Conservation (phyloP, 2,888 invertebrate species). For the Campaea margaritaria region DNA sequence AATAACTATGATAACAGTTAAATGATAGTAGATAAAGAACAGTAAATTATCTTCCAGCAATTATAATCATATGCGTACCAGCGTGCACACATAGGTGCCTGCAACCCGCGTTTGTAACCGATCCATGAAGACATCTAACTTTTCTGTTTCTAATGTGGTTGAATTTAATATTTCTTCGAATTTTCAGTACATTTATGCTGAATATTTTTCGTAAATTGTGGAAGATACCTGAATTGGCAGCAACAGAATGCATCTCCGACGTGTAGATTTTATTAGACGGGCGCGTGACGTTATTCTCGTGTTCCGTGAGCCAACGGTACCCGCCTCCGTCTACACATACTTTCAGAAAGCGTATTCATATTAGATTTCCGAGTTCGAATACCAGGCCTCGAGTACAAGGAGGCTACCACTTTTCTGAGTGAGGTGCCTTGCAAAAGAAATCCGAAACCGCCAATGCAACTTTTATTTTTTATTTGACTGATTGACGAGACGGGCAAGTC, state of each 20-base stretch:
- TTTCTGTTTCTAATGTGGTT: too few relatives aligned
- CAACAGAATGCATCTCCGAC: slow-evolving; percentile 36
- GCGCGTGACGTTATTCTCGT: slow-evolving; percentile 61
- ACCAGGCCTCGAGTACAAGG: slow-evolving; percentile 46
- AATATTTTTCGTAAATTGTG: slow-evolving; percentile 22
- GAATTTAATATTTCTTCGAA: too few relatives aligned
- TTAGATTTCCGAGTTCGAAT: slow-evolving; percentile 80
- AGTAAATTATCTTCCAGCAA: too few relatives aligned
- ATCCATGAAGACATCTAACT: too few relatives aligned
- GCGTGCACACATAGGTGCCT: too few relatives aligned
- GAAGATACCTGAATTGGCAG: slow-evolving; percentile 13
- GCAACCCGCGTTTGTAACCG: too few relatives aligned
- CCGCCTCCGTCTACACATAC: slow-evolving; percentile 65
- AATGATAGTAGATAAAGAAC: too few relatives aligned
- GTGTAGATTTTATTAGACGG: slow-evolving; percentile 62
- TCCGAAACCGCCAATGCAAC: too few relatives aligned
- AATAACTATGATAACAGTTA: too few relatives aligned
- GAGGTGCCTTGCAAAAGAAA: not conserved
- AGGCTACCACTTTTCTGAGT: slow-evolving; percentile 12
- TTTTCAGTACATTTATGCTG: not conserved
- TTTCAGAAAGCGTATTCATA: slow-evolving; percentile 82
- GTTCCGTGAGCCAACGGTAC: slow-evolving; percentile 63
- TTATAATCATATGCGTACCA: too few relatives aligned
- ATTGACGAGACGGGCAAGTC: too few relatives aligned
- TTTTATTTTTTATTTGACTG: too few relatives aligned